These are phyloP conservation scores for Echinops telfairi DNA, from an alignment of 2,113 vertebrate genomes.

Conservation along the genomic window DNA sequence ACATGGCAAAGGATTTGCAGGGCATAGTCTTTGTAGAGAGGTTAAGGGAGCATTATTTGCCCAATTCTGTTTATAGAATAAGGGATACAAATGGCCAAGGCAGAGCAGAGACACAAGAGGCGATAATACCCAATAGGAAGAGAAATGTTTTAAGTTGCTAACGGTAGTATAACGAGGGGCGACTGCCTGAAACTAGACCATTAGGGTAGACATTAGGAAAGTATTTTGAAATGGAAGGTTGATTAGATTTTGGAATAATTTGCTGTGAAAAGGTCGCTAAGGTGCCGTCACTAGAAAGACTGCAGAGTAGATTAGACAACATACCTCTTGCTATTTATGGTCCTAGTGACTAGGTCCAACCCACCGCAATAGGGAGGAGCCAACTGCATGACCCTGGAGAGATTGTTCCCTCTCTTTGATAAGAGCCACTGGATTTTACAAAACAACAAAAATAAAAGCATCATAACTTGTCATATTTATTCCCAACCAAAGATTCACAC, in stretches of 20 bases:
- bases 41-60: conserved; percentile 62
- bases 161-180: conserved; percentile 51
- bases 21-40: conserved; percentile 30
- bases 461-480: conserved; percentile 49
- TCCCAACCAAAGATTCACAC: not conserved
- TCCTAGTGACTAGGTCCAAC: conserved; percentile 55
- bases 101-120: not conserved
- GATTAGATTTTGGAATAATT: conserved; percentile 77
- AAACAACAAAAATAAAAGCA: conserved; percentile 66
- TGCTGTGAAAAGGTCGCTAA: conserved; percentile 68
- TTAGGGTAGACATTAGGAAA: conserved; percentile 65
- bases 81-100: conserved; percentile 1
- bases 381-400: conserved; percentile 7
- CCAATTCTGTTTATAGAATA: conserved; percentile 46
- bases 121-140: conserved; percentile 53
- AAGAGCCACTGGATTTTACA: conserved; percentile 62
- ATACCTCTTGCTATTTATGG: conserved; percentile 52
- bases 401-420: not conserved
- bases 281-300: conserved; percentile 54
- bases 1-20: not conserved
- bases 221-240: conserved; percentile 66
- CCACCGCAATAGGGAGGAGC: conserved; percentile 21
- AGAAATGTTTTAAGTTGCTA: conserved; percentile 65
- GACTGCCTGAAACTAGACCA: conserved; percentile 64
- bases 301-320: conserved; percentile 68